Evolutionary conservation across 2,113 vertebrate species (phyloP).

Genomic region (Toxostoma redivivum): DNA sequence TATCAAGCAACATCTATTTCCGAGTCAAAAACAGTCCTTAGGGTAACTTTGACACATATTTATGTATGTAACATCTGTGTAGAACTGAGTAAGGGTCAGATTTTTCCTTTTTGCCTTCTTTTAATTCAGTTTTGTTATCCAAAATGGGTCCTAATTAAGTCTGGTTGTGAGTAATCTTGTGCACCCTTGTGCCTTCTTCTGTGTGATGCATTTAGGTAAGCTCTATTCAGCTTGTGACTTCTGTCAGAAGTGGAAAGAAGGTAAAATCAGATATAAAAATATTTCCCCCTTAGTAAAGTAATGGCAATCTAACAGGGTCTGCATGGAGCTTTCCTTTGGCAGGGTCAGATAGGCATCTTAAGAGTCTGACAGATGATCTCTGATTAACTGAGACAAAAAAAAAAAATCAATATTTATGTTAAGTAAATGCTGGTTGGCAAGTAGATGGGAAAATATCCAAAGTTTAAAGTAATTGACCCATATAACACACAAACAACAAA

Average conservation of each 20-base stretch:
- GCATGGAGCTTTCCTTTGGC: neutral
- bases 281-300: neutral
- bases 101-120: neutral
- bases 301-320: neutral
- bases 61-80: neutral
- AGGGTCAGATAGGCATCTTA: neutral
- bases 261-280: neutral
- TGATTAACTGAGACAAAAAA: slow-evolving; percentile 5
- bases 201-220: neutral
- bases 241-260: neutral
- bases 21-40: neutral
- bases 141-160: neutral
- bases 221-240: neutral
- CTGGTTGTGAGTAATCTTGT: neutral
- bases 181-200: neutral
- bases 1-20: neutral
- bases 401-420: slow-evolving; percentile 3
- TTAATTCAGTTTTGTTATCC: neutral
- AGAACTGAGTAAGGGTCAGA: neutral
- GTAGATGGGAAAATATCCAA: neutral
- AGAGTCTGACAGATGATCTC: slow-evolving; percentile 2
- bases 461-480: slow-evolving; percentile 2
- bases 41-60: neutral
- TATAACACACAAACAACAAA: neutral
- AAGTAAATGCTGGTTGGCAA: slow-evolving; percentile 20